phyloP scores from a whole-genome alignment of 1,140 invertebrate genomes.

The Lepidurus apus region DNA sequence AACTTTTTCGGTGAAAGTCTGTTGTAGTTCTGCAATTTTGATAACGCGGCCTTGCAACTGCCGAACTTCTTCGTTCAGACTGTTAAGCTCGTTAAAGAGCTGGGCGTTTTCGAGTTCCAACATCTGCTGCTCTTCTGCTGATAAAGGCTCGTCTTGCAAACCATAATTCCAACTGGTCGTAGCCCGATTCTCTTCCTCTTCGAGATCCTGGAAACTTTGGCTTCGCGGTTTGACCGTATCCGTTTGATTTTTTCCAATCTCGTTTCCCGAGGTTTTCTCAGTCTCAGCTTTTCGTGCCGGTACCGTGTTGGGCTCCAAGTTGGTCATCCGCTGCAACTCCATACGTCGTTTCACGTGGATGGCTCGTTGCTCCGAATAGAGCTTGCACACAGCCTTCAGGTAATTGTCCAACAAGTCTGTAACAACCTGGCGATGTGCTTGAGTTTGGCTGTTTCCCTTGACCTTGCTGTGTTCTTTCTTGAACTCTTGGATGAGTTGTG shows the following conservation, averaged over 20 bases:
- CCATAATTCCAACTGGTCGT: conserved; percentile 42
- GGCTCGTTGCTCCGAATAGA: conserved; percentile 81
- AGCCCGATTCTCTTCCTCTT: conserved; percentile 38
- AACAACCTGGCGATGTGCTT: conserved; percentile 69
- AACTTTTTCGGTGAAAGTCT: conserved; percentile 95
- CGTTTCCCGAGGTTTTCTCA: conserved; percentile 23
- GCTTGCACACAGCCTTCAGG: conserved; percentile 75
- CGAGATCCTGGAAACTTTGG: conserved; percentile 26
- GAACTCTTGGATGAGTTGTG: conserved; percentile 66
- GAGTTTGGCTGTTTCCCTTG: conserved; percentile 53
- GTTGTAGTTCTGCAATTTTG: conserved; percentile 92
- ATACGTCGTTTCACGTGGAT: conserved; percentile 74
- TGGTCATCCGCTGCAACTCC: conserved; percentile 72
- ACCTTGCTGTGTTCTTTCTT: conserved; percentile 52
- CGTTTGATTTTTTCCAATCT: neutral
- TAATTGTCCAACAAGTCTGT: conserved; percentile 70
- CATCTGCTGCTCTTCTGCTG: conserved; percentile 83
- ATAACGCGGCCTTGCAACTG: conserved; percentile 88
- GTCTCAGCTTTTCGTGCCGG: conserved; percentile 35
- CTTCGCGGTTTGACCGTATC: conserved; percentile 18
- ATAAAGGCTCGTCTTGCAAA: conserved; percentile 55
- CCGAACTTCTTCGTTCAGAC: conserved; percentile 62
- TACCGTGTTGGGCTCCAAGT: conserved; percentile 48
- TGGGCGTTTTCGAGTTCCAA: conserved; percentile 79
- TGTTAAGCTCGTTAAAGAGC: conserved; percentile 78